Evolutionary conservation across 2,797 vertebrate genomes (phyloP), one percentile per base, ranked within the genome.

Genomic region (Bovichtus variegatus): DNA sequence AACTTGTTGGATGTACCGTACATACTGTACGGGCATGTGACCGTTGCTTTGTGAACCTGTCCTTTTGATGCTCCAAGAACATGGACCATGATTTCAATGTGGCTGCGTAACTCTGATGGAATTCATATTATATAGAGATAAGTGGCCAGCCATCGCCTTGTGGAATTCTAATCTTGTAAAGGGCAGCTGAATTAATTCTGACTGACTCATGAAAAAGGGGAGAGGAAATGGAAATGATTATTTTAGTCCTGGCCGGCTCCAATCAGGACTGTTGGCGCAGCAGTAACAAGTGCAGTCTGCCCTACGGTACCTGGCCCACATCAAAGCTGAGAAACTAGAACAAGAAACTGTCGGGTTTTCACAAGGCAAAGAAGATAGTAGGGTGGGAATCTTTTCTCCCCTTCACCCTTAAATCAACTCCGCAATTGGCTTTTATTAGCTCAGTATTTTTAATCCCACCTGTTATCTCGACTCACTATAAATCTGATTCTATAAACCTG

Each of bases 121-220:
- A 84, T 81, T 87, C 71, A 78, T 43, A 86, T 85, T 81, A 74
- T 73, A 74, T 21, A 36, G 64, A 84, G 88, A 91, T 86, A 85
- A 87, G 76, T 76, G 71, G 82, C 47, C 57, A 16, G 41, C 66
- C 63, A 21, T 82, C 51, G 71, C 77, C 78, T 74, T 16, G 67
- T 80, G 62, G 85, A 86, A 66, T 55, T 82, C 76, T 89, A 85
- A 92, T 89, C 86, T 83, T 58, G 84, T 88, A 86, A 92, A 89
- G 86, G 88, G 85, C 89, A 86, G 79, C 70, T 77, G 84, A 91
- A 89, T 91, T 91, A 89, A 89, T 90, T 90, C 85, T 68, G 85
- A 90, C 82, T 83, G 87, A 89, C 82, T 93, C 85, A 64, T 90
- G 87, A 73, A 80, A 83, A 83, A 61, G 54, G n/a, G 53, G 27